Percentiles rank a stretch among this genome's conserved stretches.
phyloP scores from a whole-genome alignment of 2,797 vertebrate genomes.

The Chelon auratus region DNA sequence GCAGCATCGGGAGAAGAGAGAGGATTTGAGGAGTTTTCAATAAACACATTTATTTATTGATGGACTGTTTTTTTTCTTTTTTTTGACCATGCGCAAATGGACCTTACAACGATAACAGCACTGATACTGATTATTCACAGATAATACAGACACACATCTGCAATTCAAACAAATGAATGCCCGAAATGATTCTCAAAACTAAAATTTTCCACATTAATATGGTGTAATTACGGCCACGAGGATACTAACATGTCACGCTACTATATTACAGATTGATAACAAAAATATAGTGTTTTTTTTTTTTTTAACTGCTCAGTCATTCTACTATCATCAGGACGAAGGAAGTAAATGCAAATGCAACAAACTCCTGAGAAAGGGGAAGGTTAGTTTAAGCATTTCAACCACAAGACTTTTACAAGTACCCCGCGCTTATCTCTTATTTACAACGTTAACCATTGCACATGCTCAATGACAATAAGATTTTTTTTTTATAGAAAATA shows the following conservation, averaged over 20 bases:
- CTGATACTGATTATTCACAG: slow-evolving; percentile 36
- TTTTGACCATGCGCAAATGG: slow-evolving; percentile 56
- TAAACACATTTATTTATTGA: slow-evolving; percentile 83
- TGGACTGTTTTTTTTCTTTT: slow-evolving; percentile 23
- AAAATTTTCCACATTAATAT: slow-evolving; percentile 3
- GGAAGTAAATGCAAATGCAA: slow-evolving; percentile 52
- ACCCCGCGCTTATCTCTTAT: slow-evolving; percentile 2
- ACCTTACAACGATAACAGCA: slow-evolving; percentile 31
- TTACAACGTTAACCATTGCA: slow-evolving; percentile 41
- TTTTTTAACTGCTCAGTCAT: slow-evolving; percentile 35
- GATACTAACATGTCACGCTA: slow-evolving; percentile 2
- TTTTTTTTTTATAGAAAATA: slow-evolving; percentile 31
- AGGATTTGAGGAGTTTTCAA: slow-evolving; percentile 59
- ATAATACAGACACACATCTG: slow-evolving; percentile 34
- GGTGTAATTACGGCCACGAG: slow-evolving; percentile 7
- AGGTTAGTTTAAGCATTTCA: slow-evolving; percentile 43
- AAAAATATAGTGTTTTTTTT: slow-evolving; percentile 53
- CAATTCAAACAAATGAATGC: slow-evolving; percentile 15
- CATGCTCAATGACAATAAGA: slow-evolving; percentile 15
- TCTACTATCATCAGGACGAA: slow-evolving; percentile 29
- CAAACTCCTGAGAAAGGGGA: slow-evolving; percentile 73
- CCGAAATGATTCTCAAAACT: background rate
- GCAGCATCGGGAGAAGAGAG: slow-evolving; percentile 7
- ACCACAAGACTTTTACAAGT: slow-evolving; percentile 42
- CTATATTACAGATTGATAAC: slow-evolving; percentile 54